phyloP scores from a whole-genome alignment of 2,113 vertebrate genomes.

The Echinops telfairi region DNA sequence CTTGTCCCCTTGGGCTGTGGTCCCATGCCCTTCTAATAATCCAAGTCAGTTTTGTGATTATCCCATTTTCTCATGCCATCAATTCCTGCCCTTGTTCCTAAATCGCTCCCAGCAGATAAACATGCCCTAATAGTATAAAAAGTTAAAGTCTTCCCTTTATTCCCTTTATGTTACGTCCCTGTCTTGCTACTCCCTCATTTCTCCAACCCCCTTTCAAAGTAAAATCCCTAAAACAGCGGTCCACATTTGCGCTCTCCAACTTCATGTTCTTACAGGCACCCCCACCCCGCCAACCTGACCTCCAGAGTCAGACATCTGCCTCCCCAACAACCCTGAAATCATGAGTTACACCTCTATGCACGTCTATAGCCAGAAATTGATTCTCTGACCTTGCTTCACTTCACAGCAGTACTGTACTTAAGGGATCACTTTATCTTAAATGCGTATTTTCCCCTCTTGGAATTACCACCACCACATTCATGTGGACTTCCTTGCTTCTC shows the following conservation, averaged over 20 bases:
- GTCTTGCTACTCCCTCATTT: neutral
- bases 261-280: neutral
- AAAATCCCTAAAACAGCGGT: neutral
- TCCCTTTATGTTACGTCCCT: neutral
- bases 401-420: neutral
- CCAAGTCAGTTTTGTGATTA: neutral
- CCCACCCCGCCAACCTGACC: neutral
- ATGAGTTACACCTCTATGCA: neutral
- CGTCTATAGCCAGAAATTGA: neutral
- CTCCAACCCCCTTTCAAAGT: conserved; percentile 27
- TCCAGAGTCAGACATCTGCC: neutral
- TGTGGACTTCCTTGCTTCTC: neutral
- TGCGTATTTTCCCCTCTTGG: neutral
- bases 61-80: neutral
- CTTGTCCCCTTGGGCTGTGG: neutral
- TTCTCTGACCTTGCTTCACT: neutral
- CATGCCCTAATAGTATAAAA: neutral
- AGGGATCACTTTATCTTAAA: neutral
- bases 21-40: neutral
- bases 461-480: neutral
- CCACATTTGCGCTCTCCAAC: neutral
- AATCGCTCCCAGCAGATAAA: neutral
- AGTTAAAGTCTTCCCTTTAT: neutral
- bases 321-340: neutral
- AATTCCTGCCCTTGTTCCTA: neutral